These are phyloP conservation scores for Coptodon rendalli DNA, from an alignment of 2,113 vertebrate genomes.

Conservation along the genomic window DNA sequence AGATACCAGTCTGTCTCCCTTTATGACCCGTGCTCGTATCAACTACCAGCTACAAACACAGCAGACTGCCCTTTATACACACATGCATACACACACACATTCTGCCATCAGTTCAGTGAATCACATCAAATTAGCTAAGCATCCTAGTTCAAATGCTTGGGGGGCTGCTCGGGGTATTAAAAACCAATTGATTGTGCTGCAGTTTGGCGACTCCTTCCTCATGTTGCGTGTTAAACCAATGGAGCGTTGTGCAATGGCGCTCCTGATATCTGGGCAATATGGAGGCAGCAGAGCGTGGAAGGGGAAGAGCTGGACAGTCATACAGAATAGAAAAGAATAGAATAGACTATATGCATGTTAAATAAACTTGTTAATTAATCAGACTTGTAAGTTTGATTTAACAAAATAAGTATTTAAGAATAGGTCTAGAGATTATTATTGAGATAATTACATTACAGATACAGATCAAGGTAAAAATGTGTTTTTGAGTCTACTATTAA, in stretches of 20 bases:
- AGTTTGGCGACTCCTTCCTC: constrained; percentile 32
- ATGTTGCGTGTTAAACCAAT: constrained; percentile 41
- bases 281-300: constrained; percentile 33
- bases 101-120: constrained; percentile 44
- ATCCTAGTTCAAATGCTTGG: constrained; percentile 31
- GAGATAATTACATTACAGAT: neutral
- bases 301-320: neutral
- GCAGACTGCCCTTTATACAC: constrained; percentile 19
- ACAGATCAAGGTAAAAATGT: neutral
- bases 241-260: constrained; percentile 20
- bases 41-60: constrained; percentile 20
- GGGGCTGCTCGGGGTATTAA: constrained; percentile 56
- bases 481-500: neutral
- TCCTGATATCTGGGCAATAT: constrained; percentile 48
- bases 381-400: neutral
- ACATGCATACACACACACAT: neutral
- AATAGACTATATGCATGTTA: neutral
- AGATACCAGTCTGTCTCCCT: constrained; percentile 56
- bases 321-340: neutral
- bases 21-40: constrained; percentile 32
- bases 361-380: neutral
- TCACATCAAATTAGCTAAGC: constrained; percentile 59
- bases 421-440: neutral
- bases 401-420: neutral
- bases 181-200: constrained; percentile 63